Evolutionary conservation across 2,888 invertebrate genomes (phyloP), one percentile per base, ranked within the genome.

Genomic region (Phytoseiulus persimilis): DNA sequence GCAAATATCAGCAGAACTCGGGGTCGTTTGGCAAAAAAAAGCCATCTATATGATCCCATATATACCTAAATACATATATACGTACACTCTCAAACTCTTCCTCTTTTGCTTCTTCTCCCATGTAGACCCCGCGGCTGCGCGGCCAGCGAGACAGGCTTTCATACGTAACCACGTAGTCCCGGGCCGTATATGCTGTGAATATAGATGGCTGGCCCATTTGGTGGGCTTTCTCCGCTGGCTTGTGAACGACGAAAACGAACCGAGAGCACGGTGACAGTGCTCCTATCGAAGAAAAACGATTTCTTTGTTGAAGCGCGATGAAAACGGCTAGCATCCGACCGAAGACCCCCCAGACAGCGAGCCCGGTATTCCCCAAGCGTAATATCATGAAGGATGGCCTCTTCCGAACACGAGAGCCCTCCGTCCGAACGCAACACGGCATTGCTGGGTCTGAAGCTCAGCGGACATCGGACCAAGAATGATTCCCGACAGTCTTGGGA

Each of bases 61-160:
- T 83, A 83, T 31, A 83, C 33, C 9, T 83, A 83, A 23, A 83
- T 83, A 83, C 33, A 83, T 33, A 83, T 83, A 83, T 83, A 83
- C 65, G 65, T 65, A 65, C 65, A 65, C 65, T 2, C 65, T 65
- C 65, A 18, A 65, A 65, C 65, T 65, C 65, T 65, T 65, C 65
- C 65, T 65, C 23, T 28, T 28, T 18, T 28, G 1, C 9, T 65
- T 18, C 65, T 23, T 28, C n/a, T n/a, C n/a, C n/a, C n/a, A n/a
- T n/a, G n/a, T n/a, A n/a, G n/a, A 23, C 65, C 18, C 28, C 18
- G 1, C 65, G 5, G 65, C 2, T 2, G 65, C 65, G 5, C 18
- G 18, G 14, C 65, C 65, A 18, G 18, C 65, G 18, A 65, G 65
- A 65, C 65, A 11, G 1, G 28, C 65, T 65, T 65, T 65, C 65